A percentile compares a stretch with the other conserved stretches of the same genome.
Evolutionary conservation across 2,797 vertebrate genomes (phyloP).

Genomic region (Prionace glauca): DNA sequence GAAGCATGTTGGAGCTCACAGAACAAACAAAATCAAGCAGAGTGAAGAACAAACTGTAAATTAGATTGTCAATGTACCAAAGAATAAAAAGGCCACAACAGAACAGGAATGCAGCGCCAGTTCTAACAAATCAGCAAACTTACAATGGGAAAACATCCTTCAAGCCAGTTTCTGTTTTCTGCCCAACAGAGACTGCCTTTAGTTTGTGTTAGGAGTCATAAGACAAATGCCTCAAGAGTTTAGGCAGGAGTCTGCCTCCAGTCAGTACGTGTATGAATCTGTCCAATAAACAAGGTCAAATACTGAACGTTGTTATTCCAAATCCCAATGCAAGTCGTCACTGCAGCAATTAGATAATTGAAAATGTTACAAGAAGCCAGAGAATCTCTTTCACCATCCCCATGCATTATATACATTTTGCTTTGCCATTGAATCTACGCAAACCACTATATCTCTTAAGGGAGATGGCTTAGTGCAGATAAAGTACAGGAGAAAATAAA

Average conservation of each 20-base stretch:
- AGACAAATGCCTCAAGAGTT: conserved; percentile 7
- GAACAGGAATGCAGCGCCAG: background rate
- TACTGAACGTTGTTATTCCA: conserved; percentile 4
- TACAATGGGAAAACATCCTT: background rate
- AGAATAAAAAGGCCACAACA: background rate
- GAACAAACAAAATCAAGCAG: background rate
- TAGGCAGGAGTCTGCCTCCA: background rate
- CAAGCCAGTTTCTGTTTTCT: conserved; percentile 11
- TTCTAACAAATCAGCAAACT: background rate
- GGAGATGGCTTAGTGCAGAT: background rate
- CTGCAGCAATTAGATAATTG: conserved; percentile 10
- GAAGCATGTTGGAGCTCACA: background rate
- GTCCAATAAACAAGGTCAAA: background rate
- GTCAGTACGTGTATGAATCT: background rate
- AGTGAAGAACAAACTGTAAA: background rate
- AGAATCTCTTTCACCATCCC: background rate
- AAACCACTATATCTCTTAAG: background rate
- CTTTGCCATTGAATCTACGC: background rate
- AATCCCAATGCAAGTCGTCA: conserved; percentile 10
- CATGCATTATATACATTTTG: background rate
- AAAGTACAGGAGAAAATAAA: background rate
- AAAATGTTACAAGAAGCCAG: conserved; percentile 5
- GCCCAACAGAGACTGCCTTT: background rate
- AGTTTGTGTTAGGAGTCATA: background rate
- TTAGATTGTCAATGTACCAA: background rate